A percentile compares a stretch with the other conserved stretches of the same genome.
phyloP scores from a whole-genome alignment of 2,113 vertebrate species.

The Neotoma lepida region DNA sequence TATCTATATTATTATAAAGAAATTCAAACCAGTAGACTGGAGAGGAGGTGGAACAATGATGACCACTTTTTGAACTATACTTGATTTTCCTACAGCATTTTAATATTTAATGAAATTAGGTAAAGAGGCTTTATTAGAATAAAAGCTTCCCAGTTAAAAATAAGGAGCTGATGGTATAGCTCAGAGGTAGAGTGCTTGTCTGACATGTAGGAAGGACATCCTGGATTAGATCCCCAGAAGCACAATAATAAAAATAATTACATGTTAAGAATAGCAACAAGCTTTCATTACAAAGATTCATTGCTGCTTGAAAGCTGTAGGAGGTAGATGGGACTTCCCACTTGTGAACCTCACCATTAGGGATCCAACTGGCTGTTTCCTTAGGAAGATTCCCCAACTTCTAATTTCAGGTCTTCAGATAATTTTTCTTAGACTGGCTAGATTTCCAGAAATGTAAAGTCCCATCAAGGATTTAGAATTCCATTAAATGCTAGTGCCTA shows the following conservation, averaged over 20 bases:
- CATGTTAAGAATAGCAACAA: background rate
- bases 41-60: background rate
- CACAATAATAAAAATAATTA: slow-evolving; percentile 4
- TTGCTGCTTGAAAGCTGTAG: background rate
- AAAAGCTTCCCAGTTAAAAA: slow-evolving; percentile 44
- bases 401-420: background rate
- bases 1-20: background rate
- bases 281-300: background rate
- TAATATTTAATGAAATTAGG: slow-evolving; percentile 41
- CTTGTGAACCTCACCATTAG: background rate
- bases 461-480: slow-evolving; percentile 1
- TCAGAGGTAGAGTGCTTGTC: background rate
- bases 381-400: background rate
- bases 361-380: background rate
- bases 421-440: background rate
- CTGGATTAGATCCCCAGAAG: background rate
- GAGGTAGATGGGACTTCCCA: background rate
- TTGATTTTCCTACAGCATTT: background rate
- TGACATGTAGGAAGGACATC: background rate
- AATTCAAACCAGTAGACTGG: background rate
- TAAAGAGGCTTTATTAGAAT: background rate
- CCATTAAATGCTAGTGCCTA: background rate
- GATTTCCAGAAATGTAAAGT: background rate
- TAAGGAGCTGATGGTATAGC: background rate
- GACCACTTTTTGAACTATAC: slow-evolving; percentile 5